Evolutionary conservation across 2,888 invertebrate species (phyloP), one percentile per base, ranked within the genome.

Genomic region (Oligia latruncula): DNA sequence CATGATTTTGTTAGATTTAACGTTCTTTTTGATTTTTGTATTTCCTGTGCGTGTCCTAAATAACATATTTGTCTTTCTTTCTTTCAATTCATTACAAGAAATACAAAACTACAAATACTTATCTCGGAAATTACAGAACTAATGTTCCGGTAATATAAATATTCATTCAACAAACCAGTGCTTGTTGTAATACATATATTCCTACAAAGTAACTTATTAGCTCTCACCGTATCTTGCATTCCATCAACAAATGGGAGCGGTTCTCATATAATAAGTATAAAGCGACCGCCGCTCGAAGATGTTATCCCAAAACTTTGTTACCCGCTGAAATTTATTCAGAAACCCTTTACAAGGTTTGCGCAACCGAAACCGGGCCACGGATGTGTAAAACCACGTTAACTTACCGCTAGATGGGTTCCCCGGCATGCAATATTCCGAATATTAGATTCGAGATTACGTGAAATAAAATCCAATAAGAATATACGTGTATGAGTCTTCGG

Each of bases 341-440:
- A 73, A 82, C 78, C 84, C 82, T 79, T 78, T 71, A 82, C 75
- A 80, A 84, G 84, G 80, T 84, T 80, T 86, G 66, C 71, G 81
- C 49, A 65, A 64, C 73, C 73, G 81, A 74, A 73, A 70, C 68
- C 66, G 62, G 64, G 70, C 74, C 80, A 84, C 85, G 84, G 87
- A 87, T 88, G 86, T 88, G 86, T 87, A 82, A 82, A 82, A 86
- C 86, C 88, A 78, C 80, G 80, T 74, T 78, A 80, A 72, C 58
- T 75, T 78, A 66, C 67, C 83, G 74, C 73, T 78, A 64, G 78
- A 78, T 70, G 74, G 78, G 76, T 72, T 83, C 55, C 58, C 62
- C 70, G 71, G 77, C 72, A 78, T 74, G 73, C 70, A 65, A 73
- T 73, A 74, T 77, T 73, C 66, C 64, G 43, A 75, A 85, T 78